phyloP scores from a whole-genome alignment of 1,140 invertebrate genomes.

The Listronotus oregonensis region DNA sequence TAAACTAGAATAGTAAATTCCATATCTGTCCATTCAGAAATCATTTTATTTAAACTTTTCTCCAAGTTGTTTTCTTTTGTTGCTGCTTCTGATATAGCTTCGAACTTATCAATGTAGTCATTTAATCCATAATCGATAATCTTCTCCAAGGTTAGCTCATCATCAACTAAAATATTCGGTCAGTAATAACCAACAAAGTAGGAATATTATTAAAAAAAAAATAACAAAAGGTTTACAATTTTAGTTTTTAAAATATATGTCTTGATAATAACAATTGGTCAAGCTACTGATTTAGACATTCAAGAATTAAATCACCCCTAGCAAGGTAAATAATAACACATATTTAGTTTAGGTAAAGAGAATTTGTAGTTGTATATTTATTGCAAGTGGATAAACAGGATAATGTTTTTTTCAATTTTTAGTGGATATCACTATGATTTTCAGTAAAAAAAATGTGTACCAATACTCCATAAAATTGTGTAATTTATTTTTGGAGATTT shows the following conservation, averaged over 20 bases:
- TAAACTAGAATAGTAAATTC: conserved; percentile 78
- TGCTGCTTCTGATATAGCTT: conserved; percentile 90
- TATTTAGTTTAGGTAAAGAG: too few species aligned
- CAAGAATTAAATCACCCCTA: too few species aligned
- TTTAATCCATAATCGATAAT: conserved; percentile 92
- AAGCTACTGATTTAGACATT: too few species aligned
- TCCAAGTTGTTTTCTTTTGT: conserved; percentile 95
- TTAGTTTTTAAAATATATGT: conserved; percentile 96
- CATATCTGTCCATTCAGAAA: conserved; percentile 88
- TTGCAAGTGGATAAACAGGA: too few species aligned
- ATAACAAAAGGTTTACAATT: conserved; percentile 96
- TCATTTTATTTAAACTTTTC: conserved; percentile 89
- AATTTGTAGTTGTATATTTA: too few species aligned
- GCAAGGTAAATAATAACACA: too few species aligned
- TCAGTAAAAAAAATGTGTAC: too few species aligned
- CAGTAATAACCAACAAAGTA: conserved; percentile 66
- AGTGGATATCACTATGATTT: too few species aligned
- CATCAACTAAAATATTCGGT: conserved; percentile 63
- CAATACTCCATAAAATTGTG: too few species aligned
- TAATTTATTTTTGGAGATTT: too few species aligned
- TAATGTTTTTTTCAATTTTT: too few species aligned
- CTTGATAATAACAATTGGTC: too few species aligned
- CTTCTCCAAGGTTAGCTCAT: conserved; percentile 83
- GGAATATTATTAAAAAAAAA: conserved; percentile 91
- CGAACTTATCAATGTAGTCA: conserved; percentile 90